These are phyloP conservation scores for Penaeus indicus DNA, from an alignment of 1,140 invertebrate genomes.

Conservation along the genomic window DNA sequence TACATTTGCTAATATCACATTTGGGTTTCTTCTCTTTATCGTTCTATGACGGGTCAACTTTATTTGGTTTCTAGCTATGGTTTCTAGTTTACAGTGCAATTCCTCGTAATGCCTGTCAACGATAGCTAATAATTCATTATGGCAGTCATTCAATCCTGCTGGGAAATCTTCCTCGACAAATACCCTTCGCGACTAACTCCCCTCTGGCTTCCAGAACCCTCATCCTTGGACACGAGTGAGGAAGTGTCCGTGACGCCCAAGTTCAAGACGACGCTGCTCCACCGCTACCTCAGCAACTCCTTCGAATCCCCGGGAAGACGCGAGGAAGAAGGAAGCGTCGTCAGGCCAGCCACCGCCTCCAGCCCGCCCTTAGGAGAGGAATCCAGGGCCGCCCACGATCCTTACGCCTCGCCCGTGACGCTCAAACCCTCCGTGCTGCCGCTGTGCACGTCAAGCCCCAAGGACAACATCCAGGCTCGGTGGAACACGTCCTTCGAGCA, in stretches of 20 bases:
- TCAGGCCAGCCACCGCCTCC: not conserved
- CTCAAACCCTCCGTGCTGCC: slow-evolving; percentile 2
- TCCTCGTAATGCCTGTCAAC: not conserved
- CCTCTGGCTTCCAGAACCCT: slow-evolving; percentile 36
- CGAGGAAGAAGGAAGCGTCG: not conserved
- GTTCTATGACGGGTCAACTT: no score
- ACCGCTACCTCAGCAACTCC: slow-evolving; percentile 63
- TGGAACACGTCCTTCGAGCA: slow-evolving; percentile 58
- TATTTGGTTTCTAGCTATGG: no score
- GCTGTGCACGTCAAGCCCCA: slow-evolving; percentile 49
- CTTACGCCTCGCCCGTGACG: not conserved
- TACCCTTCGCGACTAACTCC: not conserved
- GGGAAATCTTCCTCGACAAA: not conserved
- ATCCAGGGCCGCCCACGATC: not conserved
- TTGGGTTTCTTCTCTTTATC: no score
- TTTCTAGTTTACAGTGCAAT: not conserved
- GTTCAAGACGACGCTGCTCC: slow-evolving; percentile 63
- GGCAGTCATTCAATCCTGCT: not conserved
- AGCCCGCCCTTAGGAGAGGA: not conserved
- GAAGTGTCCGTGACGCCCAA: slow-evolving; percentile 50
- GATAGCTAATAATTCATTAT: not conserved
- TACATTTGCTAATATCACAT: no score
- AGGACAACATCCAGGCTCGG: slow-evolving; percentile 36
- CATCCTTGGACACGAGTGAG: slow-evolving; percentile 20
- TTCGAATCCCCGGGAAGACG: slow-evolving; percentile 29